phyloP scores from a whole-genome alignment of 2,797 vertebrate species.

The Ciconia nigra region DNA sequence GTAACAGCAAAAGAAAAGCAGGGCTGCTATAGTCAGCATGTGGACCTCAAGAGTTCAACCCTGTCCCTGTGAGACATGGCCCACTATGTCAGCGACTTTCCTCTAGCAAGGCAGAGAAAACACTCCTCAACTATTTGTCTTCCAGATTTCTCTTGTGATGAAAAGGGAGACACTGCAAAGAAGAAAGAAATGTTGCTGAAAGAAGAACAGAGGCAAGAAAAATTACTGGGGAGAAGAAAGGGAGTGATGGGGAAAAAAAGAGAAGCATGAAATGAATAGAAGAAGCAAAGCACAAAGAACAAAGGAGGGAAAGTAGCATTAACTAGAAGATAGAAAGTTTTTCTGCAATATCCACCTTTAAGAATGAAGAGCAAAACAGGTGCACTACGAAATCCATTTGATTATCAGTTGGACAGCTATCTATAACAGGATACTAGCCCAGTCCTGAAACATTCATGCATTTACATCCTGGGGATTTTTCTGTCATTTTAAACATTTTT shows the following conservation, averaged over 20 bases:
- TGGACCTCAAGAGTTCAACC: not conserved
- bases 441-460: not conserved
- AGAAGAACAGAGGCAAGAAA: conserved; percentile 3
- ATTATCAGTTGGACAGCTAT: not conserved
- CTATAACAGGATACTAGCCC: not conserved
- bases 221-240: not conserved
- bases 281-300: not conserved
- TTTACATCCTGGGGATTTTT: not conserved
- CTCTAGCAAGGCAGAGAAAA: not conserved
- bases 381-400: not conserved
- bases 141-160: not conserved
- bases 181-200: conserved; percentile 3
- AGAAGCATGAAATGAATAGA: not conserved
- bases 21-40: not conserved
- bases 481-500: not conserved
- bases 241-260: not conserved
- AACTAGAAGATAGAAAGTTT: not conserved
- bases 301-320: not conserved
- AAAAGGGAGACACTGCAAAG: not conserved
- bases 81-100: not conserved
- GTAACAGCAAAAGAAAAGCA: not conserved
- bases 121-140: not conserved
- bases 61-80: not conserved
- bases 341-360: not conserved
- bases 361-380: not conserved